Evolutionary conservation across 2,888 invertebrate species (phyloP).

Genomic region (Hoplodrina blanda): DNA sequence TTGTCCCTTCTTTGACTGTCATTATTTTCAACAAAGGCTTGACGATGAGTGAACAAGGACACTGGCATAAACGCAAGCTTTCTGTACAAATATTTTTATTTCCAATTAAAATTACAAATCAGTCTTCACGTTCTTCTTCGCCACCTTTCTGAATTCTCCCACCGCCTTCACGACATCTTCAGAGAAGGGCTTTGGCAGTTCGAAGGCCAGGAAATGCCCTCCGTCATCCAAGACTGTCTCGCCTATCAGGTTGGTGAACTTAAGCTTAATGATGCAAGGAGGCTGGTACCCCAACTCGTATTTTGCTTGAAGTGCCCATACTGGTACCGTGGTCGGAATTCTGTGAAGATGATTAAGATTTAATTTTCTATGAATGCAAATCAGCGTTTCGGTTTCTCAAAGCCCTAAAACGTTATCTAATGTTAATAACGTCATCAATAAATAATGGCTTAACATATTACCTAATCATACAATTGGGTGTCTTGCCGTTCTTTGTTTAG

Average conservation of each 20-base stretch:
- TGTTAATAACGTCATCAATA: too few species aligned
- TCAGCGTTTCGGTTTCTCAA: too few species aligned
- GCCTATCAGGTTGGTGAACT: conserved; percentile 92
- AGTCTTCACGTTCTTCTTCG: conserved; percentile 64
- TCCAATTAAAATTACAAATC: conserved; percentile 82
- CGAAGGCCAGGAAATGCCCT: conserved; percentile 96
- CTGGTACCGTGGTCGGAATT: conserved; percentile 92
- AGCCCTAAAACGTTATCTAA: too few species aligned
- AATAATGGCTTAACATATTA: too few species aligned
- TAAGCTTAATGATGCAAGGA: conserved; percentile 89
- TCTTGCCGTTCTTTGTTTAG: too few species aligned
- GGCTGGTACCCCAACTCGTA: conserved; percentile 92
- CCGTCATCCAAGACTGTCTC: conserved; percentile 91
- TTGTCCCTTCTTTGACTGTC: too few species aligned
- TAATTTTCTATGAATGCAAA: neutral
- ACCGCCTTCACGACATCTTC: conserved; percentile 91
- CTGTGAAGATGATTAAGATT: conserved; percentile 76
- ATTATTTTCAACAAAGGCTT: too few species aligned
- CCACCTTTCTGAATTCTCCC: conserved; percentile 70
- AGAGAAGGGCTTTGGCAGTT: conserved; percentile 93
- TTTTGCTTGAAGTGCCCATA: conserved; percentile 92
- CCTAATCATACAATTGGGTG: too few species aligned
- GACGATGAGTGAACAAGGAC: too few species aligned
- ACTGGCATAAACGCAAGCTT: too few species aligned
- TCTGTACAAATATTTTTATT: conserved; percentile 19